Conservation (phyloP, 2,113 vertebrate genomes). For the Chloebia gouldiae region DNA sequence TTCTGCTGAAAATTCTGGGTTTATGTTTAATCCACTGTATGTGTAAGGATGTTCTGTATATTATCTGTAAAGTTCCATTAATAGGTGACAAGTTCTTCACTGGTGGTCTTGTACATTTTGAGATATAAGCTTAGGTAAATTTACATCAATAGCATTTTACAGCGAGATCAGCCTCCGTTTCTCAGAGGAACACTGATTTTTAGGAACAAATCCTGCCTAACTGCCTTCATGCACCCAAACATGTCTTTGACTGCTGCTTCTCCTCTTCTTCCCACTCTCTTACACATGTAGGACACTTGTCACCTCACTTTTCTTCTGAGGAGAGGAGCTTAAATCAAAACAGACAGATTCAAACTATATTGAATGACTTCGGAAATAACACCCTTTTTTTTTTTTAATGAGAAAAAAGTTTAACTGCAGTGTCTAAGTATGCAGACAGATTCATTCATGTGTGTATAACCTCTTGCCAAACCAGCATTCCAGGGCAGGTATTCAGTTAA, state of each 20-base stretch:
- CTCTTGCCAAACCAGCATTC: constrained; percentile 81
- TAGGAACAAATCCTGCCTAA: background rate
- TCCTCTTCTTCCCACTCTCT: background rate
- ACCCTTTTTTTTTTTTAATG: background rate
- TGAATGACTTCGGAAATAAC: background rate
- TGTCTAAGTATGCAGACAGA: constrained; percentile 65
- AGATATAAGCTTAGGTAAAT: background rate
- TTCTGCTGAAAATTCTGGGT: background rate
- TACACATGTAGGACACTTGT: background rate
- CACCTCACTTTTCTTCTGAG: background rate
- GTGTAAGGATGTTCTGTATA: background rate
- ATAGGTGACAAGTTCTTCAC: background rate
- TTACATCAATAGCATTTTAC: background rate
- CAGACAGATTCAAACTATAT: background rate
- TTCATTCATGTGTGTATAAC: constrained; percentile 60
- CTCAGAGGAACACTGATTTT: background rate
- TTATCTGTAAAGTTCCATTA: background rate
- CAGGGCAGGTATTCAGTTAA: constrained; percentile 80
- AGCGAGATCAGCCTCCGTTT: background rate
- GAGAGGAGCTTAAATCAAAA: background rate
- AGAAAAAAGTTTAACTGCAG: constrained; percentile 45
- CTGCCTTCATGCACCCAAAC: background rate
- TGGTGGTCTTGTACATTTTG: background rate
- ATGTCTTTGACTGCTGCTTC: background rate
- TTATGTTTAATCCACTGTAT: background rate